Evolutionary conservation across 1,140 invertebrate genomes (phyloP).

Genomic region (Microvelia longipes): DNA sequence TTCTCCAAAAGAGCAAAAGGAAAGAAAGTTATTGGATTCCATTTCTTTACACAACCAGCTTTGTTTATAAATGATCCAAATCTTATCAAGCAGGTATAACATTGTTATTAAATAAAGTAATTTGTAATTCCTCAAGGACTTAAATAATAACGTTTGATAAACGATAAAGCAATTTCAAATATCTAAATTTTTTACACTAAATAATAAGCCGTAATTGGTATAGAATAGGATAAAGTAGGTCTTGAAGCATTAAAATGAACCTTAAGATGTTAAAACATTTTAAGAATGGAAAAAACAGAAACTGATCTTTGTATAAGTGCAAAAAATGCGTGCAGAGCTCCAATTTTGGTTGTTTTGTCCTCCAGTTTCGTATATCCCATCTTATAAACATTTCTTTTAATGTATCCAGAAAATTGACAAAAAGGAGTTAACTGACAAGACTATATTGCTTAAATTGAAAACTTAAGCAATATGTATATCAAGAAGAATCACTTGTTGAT

Average conservation of each 20-base stretch:
- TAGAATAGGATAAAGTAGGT: neutral
- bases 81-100: neutral
- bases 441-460: no score
- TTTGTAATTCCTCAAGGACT: neutral
- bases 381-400: no score
- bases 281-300: no score
- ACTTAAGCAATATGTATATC: neutral
- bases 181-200: neutral
- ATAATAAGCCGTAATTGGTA: neutral
- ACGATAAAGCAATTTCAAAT: neutral
- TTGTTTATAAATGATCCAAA: neutral
- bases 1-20: neutral
- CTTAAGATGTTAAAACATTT: neutral
- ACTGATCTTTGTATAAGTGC: no score
- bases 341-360: no score
- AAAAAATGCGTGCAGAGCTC: no score
- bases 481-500: neutral
- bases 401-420: no score
- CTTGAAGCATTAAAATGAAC: neutral
- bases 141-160: no score
- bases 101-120: neutral
- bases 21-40: neutral
- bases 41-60: neutral
- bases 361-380: no score
- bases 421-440: no score